Evolutionary conservation across 2,113 vertebrate species (phyloP), one percentile per base, ranked within the genome.

Genomic region (Trematocara stigmaticum): DNA sequence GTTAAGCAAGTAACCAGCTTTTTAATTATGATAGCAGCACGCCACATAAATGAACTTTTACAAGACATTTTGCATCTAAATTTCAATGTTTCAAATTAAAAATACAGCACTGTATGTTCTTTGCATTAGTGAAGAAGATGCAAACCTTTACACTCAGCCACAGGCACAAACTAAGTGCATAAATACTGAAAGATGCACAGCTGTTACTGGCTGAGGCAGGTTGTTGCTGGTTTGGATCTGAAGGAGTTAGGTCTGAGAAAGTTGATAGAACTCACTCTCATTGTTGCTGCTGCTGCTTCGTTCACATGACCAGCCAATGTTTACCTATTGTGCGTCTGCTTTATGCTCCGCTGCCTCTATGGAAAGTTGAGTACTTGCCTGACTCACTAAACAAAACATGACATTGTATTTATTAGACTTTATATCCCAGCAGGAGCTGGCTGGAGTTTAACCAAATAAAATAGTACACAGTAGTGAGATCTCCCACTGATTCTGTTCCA

Each of bases 301-400:
- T 92, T 93, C 93, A 90, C 92, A 93, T 86, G 92, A 79, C 74
- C 86, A 53, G 82, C 82, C 1, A 92, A 78, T 95, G 92, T 95
- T 94, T 94, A 94, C 89, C 85, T 87, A 61, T 82, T 82, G 79
- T 88, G 49, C 78, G 74, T 89, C 94, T 93, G 92, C 90, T 93
- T 92, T 74, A 86, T 93, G 85, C 91, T 78, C 47, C 11, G 20
- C 82, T 51, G 86, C 76, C 84, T 95, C 84, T 85, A 89, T 89
- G 94, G 94, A 94, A 95, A 95, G 87, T 95, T 92, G 87, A 93
- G 83, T 35, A 82, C 86, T 69, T 79, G 92, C 88, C 87, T 91
- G 90, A 90, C 83, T 94, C 86, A 83, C 91, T 87, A 92, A 95
- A 87, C 89, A 93, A 92, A 95, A 95, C 91, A 93, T 11, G 78